Percentiles rank a stretch among this genome's conserved stretches.
Conservation (phyloP, 2,113 vertebrate genomes). For the Ammodytes marinus region DNA sequence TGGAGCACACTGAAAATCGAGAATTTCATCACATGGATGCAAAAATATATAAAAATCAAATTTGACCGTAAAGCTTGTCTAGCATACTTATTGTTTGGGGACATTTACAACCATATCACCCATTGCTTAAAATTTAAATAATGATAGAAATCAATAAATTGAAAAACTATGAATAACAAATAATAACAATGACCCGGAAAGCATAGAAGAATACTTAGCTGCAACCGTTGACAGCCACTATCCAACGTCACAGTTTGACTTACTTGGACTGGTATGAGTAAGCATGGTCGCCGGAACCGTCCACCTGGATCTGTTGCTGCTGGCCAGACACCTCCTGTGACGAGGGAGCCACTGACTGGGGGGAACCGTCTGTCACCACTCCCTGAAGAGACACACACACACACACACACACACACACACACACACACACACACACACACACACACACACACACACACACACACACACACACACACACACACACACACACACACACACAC, state of each 20-base stretch:
- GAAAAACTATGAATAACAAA: neutral
- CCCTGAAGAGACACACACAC: slow-evolving; percentile 83
- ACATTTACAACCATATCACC: neutral
- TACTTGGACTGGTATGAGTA: slow-evolving; percentile 99
- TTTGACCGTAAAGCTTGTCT: neutral
- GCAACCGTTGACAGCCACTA: neutral
- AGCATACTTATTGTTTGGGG: neutral
- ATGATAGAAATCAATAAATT: neutral
- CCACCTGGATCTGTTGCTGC: slow-evolving; percentile 97
- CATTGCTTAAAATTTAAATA: neutral
- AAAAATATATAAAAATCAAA: neutral
- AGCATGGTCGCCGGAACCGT: slow-evolving; percentile 92
- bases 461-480: neutral
- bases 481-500: too few species aligned
- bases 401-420: too few species aligned
- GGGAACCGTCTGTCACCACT: slow-evolving; percentile 95
- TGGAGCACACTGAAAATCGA: neutral
- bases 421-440: neutral
- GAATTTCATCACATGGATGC: neutral
- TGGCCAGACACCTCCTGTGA: slow-evolving; percentile 95
- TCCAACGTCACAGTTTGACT: slow-evolving; percentile 65
- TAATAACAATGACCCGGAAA: neutral
- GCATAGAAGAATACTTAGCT: neutral
- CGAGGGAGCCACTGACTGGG: slow-evolving; percentile 94
- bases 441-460: neutral